Evolutionary conservation across 1,140 invertebrate species (phyloP).

Genomic region (Bombus huntii): DNA sequence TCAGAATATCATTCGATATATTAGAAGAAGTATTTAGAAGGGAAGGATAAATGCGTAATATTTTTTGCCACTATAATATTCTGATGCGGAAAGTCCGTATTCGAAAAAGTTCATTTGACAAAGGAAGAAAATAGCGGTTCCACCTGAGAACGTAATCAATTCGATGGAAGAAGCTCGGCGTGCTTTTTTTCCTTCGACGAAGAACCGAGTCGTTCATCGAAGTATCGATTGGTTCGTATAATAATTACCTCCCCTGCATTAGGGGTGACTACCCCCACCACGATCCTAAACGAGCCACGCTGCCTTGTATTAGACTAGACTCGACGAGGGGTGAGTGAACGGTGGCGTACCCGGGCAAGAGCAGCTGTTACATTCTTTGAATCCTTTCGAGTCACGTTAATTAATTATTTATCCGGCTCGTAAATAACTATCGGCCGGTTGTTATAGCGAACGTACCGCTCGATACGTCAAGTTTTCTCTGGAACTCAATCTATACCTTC

Average conservation of each 20-base stretch:
- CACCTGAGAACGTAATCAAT: slow-evolving; percentile 12
- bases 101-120: background rate
- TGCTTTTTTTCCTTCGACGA: slow-evolving; percentile 56
- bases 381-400: slow-evolving; percentile 59
- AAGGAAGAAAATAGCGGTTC: background rate
- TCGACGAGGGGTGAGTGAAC: slow-evolving; percentile 33
- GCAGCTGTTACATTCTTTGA: slow-evolving; percentile 59
- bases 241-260: slow-evolving; percentile 79
- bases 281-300: slow-evolving; percentile 55
- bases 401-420: slow-evolving; percentile 67
- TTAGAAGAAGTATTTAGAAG: background rate
- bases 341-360: slow-evolving; percentile 16
- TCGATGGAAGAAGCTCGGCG: slow-evolving; percentile 12
- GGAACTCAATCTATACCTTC: slow-evolving; percentile 56
- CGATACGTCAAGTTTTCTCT: slow-evolving; percentile 36
- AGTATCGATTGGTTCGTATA: slow-evolving; percentile 80
- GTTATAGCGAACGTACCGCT: slow-evolving; percentile 38
- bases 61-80: background rate
- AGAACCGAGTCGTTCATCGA: slow-evolving; percentile 72
- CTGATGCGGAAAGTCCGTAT: background rate
- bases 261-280: slow-evolving; percentile 73
- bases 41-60: background rate
- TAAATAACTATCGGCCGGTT: slow-evolving; percentile 63
- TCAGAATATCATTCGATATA: too few relatives aligned
- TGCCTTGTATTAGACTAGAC: slow-evolving; percentile 66